A percentile compares a stretch with the other conserved stretches of the same genome.
phyloP scores from a whole-genome alignment of 2,113 vertebrate genomes.

The Rissa tridactyla region DNA sequence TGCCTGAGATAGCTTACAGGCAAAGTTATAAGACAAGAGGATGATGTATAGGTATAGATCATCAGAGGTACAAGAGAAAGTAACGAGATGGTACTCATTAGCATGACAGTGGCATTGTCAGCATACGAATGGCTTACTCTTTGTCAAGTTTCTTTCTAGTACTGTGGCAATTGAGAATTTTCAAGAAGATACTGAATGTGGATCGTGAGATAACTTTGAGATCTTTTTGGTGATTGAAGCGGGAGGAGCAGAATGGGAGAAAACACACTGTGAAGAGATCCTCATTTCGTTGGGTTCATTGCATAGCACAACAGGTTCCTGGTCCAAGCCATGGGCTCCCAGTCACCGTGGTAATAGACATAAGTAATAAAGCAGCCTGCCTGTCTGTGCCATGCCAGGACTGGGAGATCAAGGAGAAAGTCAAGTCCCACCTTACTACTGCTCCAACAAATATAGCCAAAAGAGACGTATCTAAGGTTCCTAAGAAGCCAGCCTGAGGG shows the following conservation, averaged over 20 bases:
- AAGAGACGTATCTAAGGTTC: neutral
- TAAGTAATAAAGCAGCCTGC: neutral
- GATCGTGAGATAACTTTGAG: neutral
- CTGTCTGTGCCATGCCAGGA: neutral
- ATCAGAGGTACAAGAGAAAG: neutral
- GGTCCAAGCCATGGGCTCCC: neutral
- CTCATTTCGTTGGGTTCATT: neutral
- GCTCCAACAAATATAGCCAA: neutral
- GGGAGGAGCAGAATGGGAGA: neutral
- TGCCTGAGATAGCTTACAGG: neutral
- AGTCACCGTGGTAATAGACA: accelerated
- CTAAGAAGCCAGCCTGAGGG: neutral
- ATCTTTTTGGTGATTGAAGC: neutral
- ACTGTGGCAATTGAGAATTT: neutral
- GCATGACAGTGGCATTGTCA: neutral
- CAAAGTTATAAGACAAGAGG: neutral
- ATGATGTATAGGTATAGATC: neutral
- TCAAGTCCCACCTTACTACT: neutral
- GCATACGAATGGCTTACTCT: neutral
- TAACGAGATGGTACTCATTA: neutral
- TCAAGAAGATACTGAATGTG: neutral
- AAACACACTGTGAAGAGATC: neutral
- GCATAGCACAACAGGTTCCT: neutral
- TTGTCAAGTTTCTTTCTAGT: neutral
- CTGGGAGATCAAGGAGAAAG: neutral